Evolutionary conservation across 2,113 vertebrate genomes (phyloP).

Genomic region (Otocyon megalotis): DNA sequence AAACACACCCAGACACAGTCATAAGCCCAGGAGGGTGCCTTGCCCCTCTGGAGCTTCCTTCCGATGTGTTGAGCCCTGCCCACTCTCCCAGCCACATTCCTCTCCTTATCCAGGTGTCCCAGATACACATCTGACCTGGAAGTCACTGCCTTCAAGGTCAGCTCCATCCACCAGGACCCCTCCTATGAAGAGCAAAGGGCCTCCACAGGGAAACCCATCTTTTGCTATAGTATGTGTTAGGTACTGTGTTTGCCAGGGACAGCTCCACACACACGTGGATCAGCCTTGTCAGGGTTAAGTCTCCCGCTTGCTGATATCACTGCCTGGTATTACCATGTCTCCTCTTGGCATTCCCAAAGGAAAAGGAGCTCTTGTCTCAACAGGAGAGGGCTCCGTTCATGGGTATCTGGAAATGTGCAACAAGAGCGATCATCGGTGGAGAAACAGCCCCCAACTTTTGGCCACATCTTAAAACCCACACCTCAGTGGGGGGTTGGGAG

Average conservation of each 20-base stretch:
- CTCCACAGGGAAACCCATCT: not conserved
- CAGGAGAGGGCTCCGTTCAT: not conserved
- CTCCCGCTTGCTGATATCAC: not conserved
- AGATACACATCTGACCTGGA: slow-evolving; percentile 33
- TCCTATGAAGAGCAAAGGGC: not conserved
- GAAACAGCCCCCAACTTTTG: not conserved
- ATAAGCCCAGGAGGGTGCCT: not conserved
- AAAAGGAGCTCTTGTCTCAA: not conserved
- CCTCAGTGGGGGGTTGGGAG: not conserved
- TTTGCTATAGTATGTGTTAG: not conserved
- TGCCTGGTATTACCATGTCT: not conserved
- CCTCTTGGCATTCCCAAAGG: not conserved
- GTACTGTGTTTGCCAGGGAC: not conserved
- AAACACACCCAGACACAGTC: slow-evolving; percentile 20
- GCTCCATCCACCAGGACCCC: not conserved
- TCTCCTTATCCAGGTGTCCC: not conserved
- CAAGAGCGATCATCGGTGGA: not conserved
- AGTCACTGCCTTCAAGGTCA: slow-evolving; percentile 27
- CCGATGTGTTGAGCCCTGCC: not conserved
- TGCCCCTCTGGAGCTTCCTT: not conserved
- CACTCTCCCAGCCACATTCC: not conserved
- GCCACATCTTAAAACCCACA: not conserved
- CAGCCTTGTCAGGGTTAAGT: not conserved
- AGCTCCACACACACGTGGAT: not conserved
- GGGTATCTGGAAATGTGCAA: not conserved